Conservation (phyloP, 2,888 invertebrate species). For the Stenodema calcarata region DNA sequence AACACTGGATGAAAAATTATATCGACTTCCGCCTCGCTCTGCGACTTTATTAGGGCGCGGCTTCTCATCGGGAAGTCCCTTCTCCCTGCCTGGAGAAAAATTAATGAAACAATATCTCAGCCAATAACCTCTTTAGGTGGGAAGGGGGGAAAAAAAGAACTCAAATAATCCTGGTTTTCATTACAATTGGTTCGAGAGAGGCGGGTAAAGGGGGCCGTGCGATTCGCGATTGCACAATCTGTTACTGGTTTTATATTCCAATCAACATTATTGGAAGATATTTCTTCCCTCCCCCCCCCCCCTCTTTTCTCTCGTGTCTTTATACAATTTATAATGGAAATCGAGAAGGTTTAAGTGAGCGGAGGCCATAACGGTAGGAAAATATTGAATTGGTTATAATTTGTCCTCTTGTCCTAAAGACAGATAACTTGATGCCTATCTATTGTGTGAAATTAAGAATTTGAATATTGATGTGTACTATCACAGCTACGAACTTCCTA, state of each 20-base stretch:
- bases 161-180: constrained; percentile 14
- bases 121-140: constrained; percentile 8
- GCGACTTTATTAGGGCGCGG: constrained; percentile 22
- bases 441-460: no score
- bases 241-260: constrained; percentile 36
- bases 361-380: background rate
- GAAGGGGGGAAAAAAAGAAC: background rate
- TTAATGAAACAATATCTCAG: constrained; percentile 36
- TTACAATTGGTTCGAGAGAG: constrained; percentile 26
- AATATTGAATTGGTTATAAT: no score
- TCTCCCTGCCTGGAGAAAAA: constrained; percentile 12
- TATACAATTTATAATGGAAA: background rate
- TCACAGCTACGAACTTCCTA: no score
- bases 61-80: background rate
- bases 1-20: constrained; percentile 37
- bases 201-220: background rate
- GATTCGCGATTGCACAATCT: constrained; percentile 22
- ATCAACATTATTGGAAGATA: constrained; percentile 29
- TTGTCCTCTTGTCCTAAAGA: no score
- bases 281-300: background rate
- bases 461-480: no score
- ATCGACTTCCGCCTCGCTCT: constrained; percentile 23
- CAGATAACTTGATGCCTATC: no score
- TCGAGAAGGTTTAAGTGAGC: background rate
- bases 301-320: background rate